Conservation (phyloP, 2,113 vertebrate genomes). For the Heterocephalus glaber region DNA sequence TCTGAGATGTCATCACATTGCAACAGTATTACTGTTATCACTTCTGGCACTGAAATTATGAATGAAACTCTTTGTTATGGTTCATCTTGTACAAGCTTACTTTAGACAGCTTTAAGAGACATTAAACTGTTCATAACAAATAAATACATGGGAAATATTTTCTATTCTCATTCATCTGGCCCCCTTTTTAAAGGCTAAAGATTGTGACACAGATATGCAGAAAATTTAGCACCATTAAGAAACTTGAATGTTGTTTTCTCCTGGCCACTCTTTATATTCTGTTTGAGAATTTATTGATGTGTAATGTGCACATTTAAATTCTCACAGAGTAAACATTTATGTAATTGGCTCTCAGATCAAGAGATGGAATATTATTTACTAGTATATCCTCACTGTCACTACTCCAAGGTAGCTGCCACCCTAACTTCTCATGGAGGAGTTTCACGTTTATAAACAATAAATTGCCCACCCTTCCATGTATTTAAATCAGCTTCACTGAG, state of each 20-base stretch:
- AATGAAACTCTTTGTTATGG: not conserved
- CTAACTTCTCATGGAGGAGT: not conserved
- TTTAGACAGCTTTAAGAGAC: not conserved
- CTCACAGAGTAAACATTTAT: not conserved
- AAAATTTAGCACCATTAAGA: not conserved
- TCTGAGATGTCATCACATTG: not conserved
- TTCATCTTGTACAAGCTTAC: not conserved
- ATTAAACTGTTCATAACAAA: not conserved
- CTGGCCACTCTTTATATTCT: not conserved
- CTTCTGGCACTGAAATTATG: not conserved
- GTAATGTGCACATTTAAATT: not conserved
- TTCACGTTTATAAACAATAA: not conserved
- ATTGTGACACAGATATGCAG: not conserved
- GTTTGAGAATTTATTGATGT: not conserved
- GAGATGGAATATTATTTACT: not conserved
- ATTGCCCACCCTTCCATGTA: not conserved
- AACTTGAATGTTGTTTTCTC: not conserved
- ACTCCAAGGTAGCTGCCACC: no score
- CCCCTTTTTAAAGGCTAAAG: not conserved
- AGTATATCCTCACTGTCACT: not conserved
- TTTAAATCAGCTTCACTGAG: not conserved
- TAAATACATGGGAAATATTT: not conserved
- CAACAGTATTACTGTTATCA: not conserved
- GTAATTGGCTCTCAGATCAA: not conserved
- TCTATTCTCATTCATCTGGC: not conserved